Base-by-base conservation (phyloP, 2,797 vertebrate genomes). In the Urosaurus nigricauda region DNA sequence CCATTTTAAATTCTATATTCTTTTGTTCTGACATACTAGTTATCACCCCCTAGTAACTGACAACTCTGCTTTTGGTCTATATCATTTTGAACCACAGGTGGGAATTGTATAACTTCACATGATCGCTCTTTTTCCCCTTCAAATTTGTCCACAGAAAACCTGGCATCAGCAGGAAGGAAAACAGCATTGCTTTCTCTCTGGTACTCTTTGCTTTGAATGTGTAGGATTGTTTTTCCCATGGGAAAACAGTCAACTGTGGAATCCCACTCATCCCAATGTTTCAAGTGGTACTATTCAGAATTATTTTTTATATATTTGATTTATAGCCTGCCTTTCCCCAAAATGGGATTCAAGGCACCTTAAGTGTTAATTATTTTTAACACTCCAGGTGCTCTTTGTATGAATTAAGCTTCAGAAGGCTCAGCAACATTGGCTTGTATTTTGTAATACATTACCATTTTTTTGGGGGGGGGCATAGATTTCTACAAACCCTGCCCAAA, bases 1-100 rank as follows among this genome's bases (percentile, higher is more conserved):
- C 53, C 70, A 87, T 87, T 82, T 60, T 35, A n/a, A 58, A 32
- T 74, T 74, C 40, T 13, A 81, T 19, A 24, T 87, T 81, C 37
- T 16, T 17, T 47, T 82, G 35, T 35, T 63, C 29, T 74, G 70
- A 82, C 37, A 60, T 71, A 35, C 43, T 43, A 43, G 29, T 60
- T 74, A 29, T 53, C 47, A 35, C 37, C 37, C 68, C 68, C 37
- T 12, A 21, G 24, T 37, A 35, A 32, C 0, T n/a, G 17, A 78
- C 29, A 85, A 47, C 56, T n/a, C 32, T 78, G 11, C 35, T 73
- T 47, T 51, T 65, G 80, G 37, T 19, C 17, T 63, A 1, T 32
- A 78, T 12, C 35, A 85, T 85, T 74, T 85, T 35, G 21, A 40
- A 35, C 26, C 78, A 29, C 29, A 86, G 73, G 56, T 79, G 51